A percentile compares a stretch with the other conserved stretches of the same genome.
Evolutionary conservation across 1,140 invertebrate genomes (phyloP).

Genomic region (Uloborus diversus): DNA sequence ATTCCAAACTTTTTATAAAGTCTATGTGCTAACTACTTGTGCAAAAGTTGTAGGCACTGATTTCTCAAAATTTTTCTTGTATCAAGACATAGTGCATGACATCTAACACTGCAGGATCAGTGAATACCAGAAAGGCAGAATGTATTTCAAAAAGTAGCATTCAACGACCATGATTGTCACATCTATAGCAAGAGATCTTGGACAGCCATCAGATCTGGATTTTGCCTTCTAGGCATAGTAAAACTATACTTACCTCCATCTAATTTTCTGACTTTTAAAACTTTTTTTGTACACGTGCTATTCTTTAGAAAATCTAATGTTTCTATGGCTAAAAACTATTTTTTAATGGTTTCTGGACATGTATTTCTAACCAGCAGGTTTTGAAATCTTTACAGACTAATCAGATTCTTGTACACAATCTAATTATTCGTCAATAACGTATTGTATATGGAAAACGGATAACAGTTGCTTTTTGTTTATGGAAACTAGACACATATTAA

Average conservation of each 20-base stretch:
- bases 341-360: background rate
- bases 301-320: background rate
- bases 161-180: conserved; percentile 51
- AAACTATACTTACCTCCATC: conserved; percentile 25
- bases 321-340: background rate
- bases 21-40: conserved; percentile 19
- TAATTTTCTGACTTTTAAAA: background rate
- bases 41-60: conserved; percentile 21
- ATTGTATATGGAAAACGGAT: background rate
- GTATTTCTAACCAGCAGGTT: background rate
- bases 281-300: background rate
- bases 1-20: no score
- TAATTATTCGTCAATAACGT: background rate
- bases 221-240: conserved; percentile 28
- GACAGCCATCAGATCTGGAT: conserved; percentile 18
- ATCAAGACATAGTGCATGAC: conserved; percentile 1
- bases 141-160: conserved; percentile 23
- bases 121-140: conserved; percentile 10
- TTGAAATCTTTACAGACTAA: background rate
- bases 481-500: conserved; percentile 13
- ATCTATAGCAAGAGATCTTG: conserved; percentile 38
- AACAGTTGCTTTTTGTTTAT: conserved; percentile 3
- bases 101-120: conserved; percentile 8
- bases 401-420: no score
- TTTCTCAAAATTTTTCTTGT: background rate